Conservation (phyloP, 2,113 vertebrate genomes). For the Glaucidium brasilianum region DNA sequence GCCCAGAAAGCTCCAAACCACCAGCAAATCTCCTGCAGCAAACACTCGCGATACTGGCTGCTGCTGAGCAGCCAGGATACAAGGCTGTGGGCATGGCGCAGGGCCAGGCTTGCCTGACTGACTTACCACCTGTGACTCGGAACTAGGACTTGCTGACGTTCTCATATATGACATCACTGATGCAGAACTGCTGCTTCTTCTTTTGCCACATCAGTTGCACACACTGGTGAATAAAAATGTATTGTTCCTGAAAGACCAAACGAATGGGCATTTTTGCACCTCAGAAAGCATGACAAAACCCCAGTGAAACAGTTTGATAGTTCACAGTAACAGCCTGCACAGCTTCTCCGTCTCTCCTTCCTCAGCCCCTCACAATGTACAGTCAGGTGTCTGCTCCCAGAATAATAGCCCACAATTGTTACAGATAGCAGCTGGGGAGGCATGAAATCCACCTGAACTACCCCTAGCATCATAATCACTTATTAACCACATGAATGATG, state of each 20-base stretch:
- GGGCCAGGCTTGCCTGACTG: not conserved
- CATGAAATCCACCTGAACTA: not conserved
- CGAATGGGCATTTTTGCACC: not conserved
- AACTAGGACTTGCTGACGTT: conserved; percentile 93
- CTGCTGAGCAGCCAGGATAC: rapidly evolving
- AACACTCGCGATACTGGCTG: rapidly evolving
- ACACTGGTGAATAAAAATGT: conserved; percentile 97
- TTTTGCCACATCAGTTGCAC: conserved; percentile 94
- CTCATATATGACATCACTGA: conserved; percentile 93
- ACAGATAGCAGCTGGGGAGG: not conserved
- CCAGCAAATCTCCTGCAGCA: not conserved
- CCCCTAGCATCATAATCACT: not conserved
- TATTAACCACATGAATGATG: not conserved
- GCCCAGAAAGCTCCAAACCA: not conserved
- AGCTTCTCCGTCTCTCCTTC: not conserved
- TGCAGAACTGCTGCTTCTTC: conserved; percentile 90
- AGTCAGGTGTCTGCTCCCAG: not conserved
- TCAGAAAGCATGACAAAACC: not conserved
- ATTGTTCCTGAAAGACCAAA: conserved; percentile 84
- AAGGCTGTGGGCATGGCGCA: rapidly evolving
- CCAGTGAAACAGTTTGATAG: not conserved
- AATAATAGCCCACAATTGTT: not conserved
- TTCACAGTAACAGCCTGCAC: not conserved
- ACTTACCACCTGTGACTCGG: conserved; percentile 58
- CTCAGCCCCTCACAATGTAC: not conserved